Conservation (phyloP, 2,888 invertebrate genomes). For the Baronia brevicornis region DNA sequence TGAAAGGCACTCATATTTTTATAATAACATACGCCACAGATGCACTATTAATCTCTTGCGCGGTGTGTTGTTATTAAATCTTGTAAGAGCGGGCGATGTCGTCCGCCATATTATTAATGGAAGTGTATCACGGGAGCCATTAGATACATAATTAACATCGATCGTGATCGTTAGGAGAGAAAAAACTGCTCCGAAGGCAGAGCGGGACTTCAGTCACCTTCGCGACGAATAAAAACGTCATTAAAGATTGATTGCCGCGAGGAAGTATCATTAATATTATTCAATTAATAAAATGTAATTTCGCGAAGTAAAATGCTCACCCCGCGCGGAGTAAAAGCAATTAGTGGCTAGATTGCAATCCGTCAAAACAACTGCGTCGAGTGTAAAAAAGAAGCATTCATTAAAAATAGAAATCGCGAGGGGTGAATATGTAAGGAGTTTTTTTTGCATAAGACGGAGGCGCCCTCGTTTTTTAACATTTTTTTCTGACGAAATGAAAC, state of each 20-base stretch:
- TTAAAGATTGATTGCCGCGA: slow-evolving; percentile 70
- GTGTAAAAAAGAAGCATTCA: slow-evolving; percentile 63
- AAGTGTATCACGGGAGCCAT: slow-evolving; percentile 75
- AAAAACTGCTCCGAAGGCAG: slow-evolving; percentile 41
- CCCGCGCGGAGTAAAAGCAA: slow-evolving; percentile 73
- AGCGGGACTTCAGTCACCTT: slow-evolving; percentile 54
- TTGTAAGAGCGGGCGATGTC: slow-evolving; percentile 58
- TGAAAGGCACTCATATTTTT: slow-evolving; percentile 41
- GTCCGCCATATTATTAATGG: slow-evolving; percentile 67
- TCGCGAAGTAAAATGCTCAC: slow-evolving; percentile 63
- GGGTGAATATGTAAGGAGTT: slow-evolving; percentile 74
- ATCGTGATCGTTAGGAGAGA: slow-evolving; percentile 51
- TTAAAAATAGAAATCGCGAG: slow-evolving; percentile 71
- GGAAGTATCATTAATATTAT: slow-evolving; percentile 75
- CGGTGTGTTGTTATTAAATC: slow-evolving; percentile 67
- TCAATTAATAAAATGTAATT: slow-evolving; percentile 76
- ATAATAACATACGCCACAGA: slow-evolving; percentile 58
- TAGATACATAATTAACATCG: slow-evolving; percentile 72
- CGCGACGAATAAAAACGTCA: slow-evolving; percentile 70
- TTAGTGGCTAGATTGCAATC: slow-evolving; percentile 75
- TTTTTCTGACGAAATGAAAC: slow-evolving; percentile 62
- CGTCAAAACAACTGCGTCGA: slow-evolving; percentile 74
- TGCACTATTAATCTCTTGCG: slow-evolving; percentile 63
- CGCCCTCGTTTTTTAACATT: slow-evolving; percentile 61
- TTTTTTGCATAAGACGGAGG: slow-evolving; percentile 71